Conservation (phyloP, 2,888 invertebrate species). For the Taenaris catops region DNA sequence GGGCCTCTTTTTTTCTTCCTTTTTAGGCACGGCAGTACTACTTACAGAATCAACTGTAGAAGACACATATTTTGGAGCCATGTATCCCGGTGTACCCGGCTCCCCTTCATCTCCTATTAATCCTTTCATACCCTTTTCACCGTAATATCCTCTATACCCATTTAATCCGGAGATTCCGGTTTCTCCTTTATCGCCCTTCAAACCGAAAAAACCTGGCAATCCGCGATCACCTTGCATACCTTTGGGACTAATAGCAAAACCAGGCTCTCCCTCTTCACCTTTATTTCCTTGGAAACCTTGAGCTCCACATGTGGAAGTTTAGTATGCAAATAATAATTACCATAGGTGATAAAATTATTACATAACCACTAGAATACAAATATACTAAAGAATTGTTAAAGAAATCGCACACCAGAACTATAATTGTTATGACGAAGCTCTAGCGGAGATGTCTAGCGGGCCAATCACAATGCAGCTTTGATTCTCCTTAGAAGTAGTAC, state of each 20-base stretch:
- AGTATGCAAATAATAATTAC: too few relatives aligned
- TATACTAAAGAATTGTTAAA: too few relatives aligned
- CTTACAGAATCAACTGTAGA: constrained; percentile 74
- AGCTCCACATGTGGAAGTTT: too few relatives aligned
- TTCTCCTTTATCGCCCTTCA: constrained; percentile 62
- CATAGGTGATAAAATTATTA: too few relatives aligned
- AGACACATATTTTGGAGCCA: constrained; percentile 76
- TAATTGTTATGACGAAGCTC: too few relatives aligned
- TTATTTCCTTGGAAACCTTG: constrained; percentile 62
- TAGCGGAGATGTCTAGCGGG: too few relatives aligned
- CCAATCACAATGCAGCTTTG: too few relatives aligned
- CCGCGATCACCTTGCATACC: constrained; percentile 73
- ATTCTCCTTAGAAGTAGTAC: too few relatives aligned
- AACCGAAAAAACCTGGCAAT: constrained; percentile 49
- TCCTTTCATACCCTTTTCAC: constrained; percentile 75
- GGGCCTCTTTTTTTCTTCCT: constrained; percentile 80
- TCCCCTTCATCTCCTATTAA: constrained; percentile 68
- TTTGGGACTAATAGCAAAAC: constrained; percentile 71
- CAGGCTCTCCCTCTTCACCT: constrained; percentile 81
- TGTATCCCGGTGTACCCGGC: constrained; percentile 71
- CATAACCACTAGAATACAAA: too few relatives aligned
- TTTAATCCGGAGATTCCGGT: constrained; percentile 64
- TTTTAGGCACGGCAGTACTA: constrained; percentile 55
- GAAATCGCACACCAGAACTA: too few relatives aligned
- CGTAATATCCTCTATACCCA: constrained; percentile 76